phyloP scores from a whole-genome alignment of 2,888 invertebrate species.

The Pseudoips prasinana region DNA sequence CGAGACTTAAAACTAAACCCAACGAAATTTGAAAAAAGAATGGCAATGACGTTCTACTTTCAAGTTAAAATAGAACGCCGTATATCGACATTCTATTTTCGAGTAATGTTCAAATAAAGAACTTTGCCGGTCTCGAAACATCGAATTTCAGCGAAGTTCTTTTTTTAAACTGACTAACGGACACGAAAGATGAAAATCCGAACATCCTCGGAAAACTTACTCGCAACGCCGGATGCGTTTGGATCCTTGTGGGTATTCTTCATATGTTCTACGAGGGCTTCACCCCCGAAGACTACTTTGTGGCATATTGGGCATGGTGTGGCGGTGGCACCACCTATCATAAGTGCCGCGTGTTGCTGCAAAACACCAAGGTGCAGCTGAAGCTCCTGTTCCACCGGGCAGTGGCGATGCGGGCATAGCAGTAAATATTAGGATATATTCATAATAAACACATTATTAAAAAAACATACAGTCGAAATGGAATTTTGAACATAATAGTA shows the following conservation, averaged over 20 bases:
- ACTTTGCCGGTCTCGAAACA: slow-evolving; percentile 9
- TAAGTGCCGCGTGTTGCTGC: slow-evolving; percentile 97
- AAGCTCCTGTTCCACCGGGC: slow-evolving; percentile 86
- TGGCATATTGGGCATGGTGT: slow-evolving; percentile 96
- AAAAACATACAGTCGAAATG: slow-evolving; percentile 41
- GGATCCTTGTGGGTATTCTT: slow-evolving; percentile 97
- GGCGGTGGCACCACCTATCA: slow-evolving; percentile 94
- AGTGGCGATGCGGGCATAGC: slow-evolving; percentile 74
- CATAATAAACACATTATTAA: slow-evolving; percentile 47
- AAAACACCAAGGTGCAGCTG: slow-evolving; percentile 96
- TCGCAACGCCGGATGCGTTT: slow-evolving; percentile 92
- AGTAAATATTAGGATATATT: slow-evolving; percentile 71
- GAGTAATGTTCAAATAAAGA: slow-evolving; percentile 28
- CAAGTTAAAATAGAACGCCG: slow-evolving; percentile 21
- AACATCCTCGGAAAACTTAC: slow-evolving; percentile 84
- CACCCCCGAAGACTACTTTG: slow-evolving; percentile 96
- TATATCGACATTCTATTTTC: slow-evolving; percentile 32
- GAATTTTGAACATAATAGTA: slow-evolving; percentile 55
- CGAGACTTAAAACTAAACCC: slow-evolving; percentile 23
- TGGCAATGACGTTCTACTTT: slow-evolving; percentile 24
- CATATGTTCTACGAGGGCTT: slow-evolving; percentile 97
- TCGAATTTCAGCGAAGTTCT: slow-evolving; percentile 16
- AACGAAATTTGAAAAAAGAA: slow-evolving; percentile 35
- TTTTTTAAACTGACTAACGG: slow-evolving; percentile 27
- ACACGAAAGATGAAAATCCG: slow-evolving; percentile 26